Percentiles rank a stretch among this genome's conserved stretches.
These are phyloP conservation scores for Stomatorhinus walkeri DNA, from an alignment of 2,797 vertebrate genomes.

Conservation along the genomic window DNA sequence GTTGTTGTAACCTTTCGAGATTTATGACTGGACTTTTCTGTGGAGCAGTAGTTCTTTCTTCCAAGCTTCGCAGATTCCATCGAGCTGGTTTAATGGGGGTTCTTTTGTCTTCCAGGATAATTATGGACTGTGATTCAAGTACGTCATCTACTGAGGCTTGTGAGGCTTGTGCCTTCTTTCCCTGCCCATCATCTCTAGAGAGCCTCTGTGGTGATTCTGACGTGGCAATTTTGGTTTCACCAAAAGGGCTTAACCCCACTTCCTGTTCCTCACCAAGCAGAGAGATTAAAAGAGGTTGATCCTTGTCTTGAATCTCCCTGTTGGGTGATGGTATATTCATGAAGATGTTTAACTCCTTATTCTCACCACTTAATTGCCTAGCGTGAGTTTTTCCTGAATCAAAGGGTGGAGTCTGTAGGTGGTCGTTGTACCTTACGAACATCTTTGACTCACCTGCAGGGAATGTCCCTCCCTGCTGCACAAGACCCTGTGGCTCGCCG, in stretches of 20 bases:
- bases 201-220: constrained; percentile 27
- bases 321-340: constrained; percentile 39
- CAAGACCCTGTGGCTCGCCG: constrained; percentile 24
- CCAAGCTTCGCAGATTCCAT: constrained; percentile 41
- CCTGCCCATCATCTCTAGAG: constrained; percentile 32
- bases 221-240: constrained; percentile 38
- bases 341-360: constrained; percentile 44
- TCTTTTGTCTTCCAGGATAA: background rate
- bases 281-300: constrained; percentile 34
- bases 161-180: constrained; percentile 39
- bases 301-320: constrained; percentile 35
- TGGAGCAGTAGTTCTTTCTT: constrained; percentile 43
- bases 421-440: constrained; percentile 38
- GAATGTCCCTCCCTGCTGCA: constrained; percentile 39
- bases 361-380: constrained; percentile 28
- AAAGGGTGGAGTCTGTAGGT: constrained; percentile 37
- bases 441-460: constrained; percentile 35
- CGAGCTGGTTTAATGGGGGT: constrained; percentile 12
- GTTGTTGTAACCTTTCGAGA: constrained; percentile 35
- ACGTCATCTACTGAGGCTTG: constrained; percentile 38
- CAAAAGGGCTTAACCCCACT: constrained; percentile 25
- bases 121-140: constrained; percentile 27
- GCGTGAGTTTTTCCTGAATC: constrained; percentile 38
- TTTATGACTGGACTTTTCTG: constrained; percentile 58
- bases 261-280: constrained; percentile 38